Evolutionary conservation across 1,140 invertebrate species (phyloP).

Genomic region (Lordiphosa stackelbergi): DNA sequence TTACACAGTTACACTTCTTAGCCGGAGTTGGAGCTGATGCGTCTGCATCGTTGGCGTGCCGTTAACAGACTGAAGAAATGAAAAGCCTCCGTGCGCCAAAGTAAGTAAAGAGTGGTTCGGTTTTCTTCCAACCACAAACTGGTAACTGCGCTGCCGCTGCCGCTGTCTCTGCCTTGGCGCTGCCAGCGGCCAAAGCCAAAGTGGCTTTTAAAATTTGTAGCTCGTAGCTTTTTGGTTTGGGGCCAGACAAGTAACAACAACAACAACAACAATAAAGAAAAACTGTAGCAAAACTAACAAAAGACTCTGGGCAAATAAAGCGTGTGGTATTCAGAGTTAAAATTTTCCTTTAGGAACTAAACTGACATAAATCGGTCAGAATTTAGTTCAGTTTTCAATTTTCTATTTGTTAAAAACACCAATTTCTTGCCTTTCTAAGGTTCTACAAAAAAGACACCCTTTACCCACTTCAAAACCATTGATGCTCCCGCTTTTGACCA

Average conservation of each 20-base stretch:
- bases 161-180: not conserved
- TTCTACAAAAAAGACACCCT: too few relatives aligned
- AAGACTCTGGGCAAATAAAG: too few relatives aligned
- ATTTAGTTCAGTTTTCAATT: too few relatives aligned
- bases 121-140: conserved; percentile 35
- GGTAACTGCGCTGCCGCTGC: conserved; percentile 5
- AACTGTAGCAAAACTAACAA: conserved; percentile 21
- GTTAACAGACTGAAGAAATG: conserved; percentile 77
- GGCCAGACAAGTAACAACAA: conserved; percentile 16
- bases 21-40: conserved; percentile 53
- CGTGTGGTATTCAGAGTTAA: too few relatives aligned
- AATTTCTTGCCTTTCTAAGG: too few relatives aligned
- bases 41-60: conserved; percentile 76
- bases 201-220: conserved; percentile 44
- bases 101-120: conserved; percentile 68
- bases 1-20: conserved; percentile 25
- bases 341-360: too few relatives aligned
- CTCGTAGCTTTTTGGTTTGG: conserved; percentile 34
- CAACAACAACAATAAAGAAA: not conserved
- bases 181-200: conserved; percentile 18
- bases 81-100: conserved; percentile 68
- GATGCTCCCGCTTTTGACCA: conserved; percentile 7
- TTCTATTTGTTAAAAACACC: too few relatives aligned
- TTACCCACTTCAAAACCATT: not conserved
- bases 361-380: too few relatives aligned